Evolutionary conservation across 2,113 vertebrate species (phyloP).

Genomic region (Trematocara unimaculatum): DNA sequence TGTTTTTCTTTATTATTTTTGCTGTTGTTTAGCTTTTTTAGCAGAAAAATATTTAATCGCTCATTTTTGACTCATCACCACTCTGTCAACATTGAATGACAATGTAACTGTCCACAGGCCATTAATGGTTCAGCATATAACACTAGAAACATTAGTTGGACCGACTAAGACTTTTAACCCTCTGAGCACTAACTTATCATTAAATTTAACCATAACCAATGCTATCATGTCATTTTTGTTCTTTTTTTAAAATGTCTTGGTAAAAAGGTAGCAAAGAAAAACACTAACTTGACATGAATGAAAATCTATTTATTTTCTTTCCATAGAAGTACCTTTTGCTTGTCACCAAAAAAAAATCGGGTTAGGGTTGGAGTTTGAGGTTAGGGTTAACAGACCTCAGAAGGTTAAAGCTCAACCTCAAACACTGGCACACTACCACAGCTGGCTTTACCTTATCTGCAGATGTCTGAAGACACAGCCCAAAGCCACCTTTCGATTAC

Average conservation of each 20-base stretch:
- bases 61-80: neutral
- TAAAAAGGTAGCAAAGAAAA: neutral
- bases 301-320: neutral
- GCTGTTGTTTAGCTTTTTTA: neutral
- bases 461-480: neutral
- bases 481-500: neutral
- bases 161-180: neutral
- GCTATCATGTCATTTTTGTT: neutral
- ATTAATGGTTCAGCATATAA: neutral
- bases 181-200: neutral
- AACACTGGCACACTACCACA: neutral
- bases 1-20: neutral
- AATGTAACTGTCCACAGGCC: neutral
- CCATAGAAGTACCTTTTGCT: neutral
- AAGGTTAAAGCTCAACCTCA: neutral
- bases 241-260: neutral
- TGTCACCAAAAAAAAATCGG: rapidly evolving
- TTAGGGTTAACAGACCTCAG: neutral
- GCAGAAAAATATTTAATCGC: neutral
- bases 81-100: neutral
- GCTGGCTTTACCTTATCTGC: neutral
- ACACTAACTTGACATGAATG: neutral
- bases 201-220: neutral
- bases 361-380: neutral
- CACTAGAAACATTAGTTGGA: neutral